phyloP scores from a whole-genome alignment of 2,888 invertebrate genomes.

The Brenthis daphne region DNA sequence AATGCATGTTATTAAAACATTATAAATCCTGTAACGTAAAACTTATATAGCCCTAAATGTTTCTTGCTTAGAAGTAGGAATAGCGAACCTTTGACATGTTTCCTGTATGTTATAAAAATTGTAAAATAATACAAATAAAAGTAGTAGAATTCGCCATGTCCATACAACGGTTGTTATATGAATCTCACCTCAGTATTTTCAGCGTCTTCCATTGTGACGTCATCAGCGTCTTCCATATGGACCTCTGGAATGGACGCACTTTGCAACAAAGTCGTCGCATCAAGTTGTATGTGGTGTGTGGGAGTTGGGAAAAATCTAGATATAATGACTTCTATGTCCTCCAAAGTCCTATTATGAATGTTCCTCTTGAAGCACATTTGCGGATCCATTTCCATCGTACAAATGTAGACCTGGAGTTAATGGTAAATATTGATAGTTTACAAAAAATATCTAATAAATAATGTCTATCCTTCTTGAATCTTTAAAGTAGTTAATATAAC shows the following conservation, averaged over 20 bases:
- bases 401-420: conserved; percentile 90
- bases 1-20: neutral
- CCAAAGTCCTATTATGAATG: conserved; percentile 89
- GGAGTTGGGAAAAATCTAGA: conserved; percentile 91
- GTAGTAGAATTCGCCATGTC: too few species aligned
- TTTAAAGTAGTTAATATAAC: too few species aligned
- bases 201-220: conserved; percentile 62
- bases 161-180: too few species aligned
- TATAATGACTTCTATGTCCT: conserved; percentile 89
- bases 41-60: neutral
- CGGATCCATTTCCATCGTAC: conserved; percentile 92
- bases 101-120: neutral
- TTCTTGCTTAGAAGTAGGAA: neutral
- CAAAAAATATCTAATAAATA: too few species aligned
- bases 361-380: conserved; percentile 91
- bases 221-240: conserved; percentile 89
- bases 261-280: conserved; percentile 92
- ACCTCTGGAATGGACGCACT: conserved; percentile 91
- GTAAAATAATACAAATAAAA: neutral
- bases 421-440: neutral
- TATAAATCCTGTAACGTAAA: neutral
- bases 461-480: too few species aligned
- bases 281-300: conserved; percentile 89
- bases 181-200: conserved; percentile 78
- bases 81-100: neutral